A percentile compares a stretch with the other conserved stretches of the same genome.
Evolutionary conservation across 2,797 vertebrate genomes (phyloP).

Genomic region (Euphonia xanthogaster): DNA sequence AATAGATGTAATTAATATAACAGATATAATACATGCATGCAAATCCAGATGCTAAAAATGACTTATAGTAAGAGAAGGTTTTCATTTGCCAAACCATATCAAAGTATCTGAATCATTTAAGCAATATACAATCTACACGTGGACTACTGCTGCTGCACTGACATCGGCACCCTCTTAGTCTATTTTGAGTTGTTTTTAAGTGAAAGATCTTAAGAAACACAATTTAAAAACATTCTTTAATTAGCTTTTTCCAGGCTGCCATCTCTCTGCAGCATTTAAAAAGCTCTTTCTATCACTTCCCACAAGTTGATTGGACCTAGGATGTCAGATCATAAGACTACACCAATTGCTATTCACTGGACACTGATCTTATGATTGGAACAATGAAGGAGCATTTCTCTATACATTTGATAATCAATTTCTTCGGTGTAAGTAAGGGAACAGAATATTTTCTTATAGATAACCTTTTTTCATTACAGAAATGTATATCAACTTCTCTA

Average conservation of each 20-base stretch:
- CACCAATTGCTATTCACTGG: not conserved
- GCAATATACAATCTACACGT: not conserved
- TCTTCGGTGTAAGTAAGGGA: not conserved
- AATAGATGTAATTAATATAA: slow-evolving; percentile 81
- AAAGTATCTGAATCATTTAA: not conserved
- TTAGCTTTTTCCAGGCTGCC: not conserved
- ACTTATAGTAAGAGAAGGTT: slow-evolving; percentile 34
- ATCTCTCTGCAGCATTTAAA: not conserved
- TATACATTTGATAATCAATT: not conserved
- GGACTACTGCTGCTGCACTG: not conserved
- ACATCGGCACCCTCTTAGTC: not conserved
- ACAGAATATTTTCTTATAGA: not conserved
- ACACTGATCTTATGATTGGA: not conserved
- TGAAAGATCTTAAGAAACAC: not conserved
- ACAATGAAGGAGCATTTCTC: not conserved
- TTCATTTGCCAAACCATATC: slow-evolving; percentile 45
- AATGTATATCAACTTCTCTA: not conserved
- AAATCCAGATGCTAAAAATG: slow-evolving; percentile 70
- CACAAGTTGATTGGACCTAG: not conserved
- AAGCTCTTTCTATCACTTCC: not conserved
- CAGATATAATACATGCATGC: slow-evolving; percentile 74
- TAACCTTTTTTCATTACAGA: not conserved
- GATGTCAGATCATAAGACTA: not conserved
- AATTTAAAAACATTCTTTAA: not conserved
- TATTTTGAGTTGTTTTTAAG: not conserved